These are phyloP conservation scores for Lobophora halterata DNA, from an alignment of 2,888 invertebrate genomes.

Conservation along the genomic window DNA sequence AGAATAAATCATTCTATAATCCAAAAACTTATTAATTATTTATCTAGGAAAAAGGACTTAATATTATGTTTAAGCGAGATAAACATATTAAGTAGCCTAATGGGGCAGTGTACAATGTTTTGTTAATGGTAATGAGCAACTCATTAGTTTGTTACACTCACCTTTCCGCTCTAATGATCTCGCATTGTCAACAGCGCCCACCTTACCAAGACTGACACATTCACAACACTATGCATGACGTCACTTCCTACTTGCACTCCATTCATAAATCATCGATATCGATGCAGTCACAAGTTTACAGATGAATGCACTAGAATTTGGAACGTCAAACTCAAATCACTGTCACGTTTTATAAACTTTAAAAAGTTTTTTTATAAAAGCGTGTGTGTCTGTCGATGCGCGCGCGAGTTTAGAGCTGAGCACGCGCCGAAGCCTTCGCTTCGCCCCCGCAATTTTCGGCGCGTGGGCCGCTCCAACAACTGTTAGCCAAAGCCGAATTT, in stretches of 20 bases:
- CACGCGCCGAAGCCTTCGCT: constrained; percentile 70
- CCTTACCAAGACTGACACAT: constrained; percentile 52
- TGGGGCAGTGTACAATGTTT: constrained; percentile 39
- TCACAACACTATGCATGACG: constrained; percentile 78
- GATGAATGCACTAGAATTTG: constrained; percentile 45
- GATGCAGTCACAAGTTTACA: constrained; percentile 42
- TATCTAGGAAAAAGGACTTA: constrained; percentile 1
- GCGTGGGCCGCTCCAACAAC: constrained; percentile 65
- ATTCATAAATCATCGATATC: constrained; percentile 65
- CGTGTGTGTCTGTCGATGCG: constrained; percentile 69
- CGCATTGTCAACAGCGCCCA: constrained; percentile 73
- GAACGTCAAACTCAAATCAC: constrained; percentile 38
- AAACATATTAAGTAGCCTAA: constrained; percentile 12
- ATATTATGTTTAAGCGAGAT: background rate
- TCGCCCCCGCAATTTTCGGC: constrained; percentile 74
- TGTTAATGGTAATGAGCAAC: constrained; percentile 44
- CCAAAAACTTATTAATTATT: too few relatives aligned
- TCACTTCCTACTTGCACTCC: constrained; percentile 73
- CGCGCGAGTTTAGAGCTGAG: constrained; percentile 65
- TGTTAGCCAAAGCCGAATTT: constrained; percentile 70
- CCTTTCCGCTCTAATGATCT: constrained; percentile 75
- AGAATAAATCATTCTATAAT: background rate
- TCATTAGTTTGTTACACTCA: constrained; percentile 58
- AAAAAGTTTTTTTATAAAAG: constrained; percentile 47
- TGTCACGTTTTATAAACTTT: constrained; percentile 38